Evolutionary conservation across 1,140 invertebrate species (phyloP), one percentile per base, ranked within the genome.

Genomic region (Sycobia sp.): DNA sequence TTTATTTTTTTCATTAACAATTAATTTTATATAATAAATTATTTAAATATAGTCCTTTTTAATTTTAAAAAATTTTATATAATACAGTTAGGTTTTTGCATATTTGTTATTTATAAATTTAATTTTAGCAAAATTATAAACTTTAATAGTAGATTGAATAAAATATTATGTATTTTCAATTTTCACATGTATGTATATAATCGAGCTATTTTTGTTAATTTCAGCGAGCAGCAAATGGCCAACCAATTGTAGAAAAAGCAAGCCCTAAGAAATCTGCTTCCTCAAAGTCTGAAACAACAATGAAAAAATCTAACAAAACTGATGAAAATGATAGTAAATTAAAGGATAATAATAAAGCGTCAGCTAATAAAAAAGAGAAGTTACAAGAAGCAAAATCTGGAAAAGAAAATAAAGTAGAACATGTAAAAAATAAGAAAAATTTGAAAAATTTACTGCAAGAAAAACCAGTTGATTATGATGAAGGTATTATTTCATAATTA

Each of bases 391-490:
- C 67, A 32, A 81, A 81, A 56, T 68, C 74, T 62, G 72, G 70
- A 22, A 85, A 84, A 36, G 81, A 84, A 50, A 84, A 84, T 67
- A 78, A 79, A 62, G 68, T 77, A 23, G 83, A 84, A 47, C 82
- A 84, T 47, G 72, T 71, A 2, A 85, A 84, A 65, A 84, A 83
- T 38, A 84, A 84, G 69, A 86, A 85, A 54, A 85, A 84, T 62
- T 65, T 80, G 18, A 84, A 84, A 65, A 85, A 86, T 67, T 71
- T 83, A 20, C 69, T 82, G 38, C 77, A 82, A 66, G 87, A 88
- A 68, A 91, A 90, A 73, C 88, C 89, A 10, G 83, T 86, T 39
- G 89, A 90, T 69, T 90, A 85, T 79, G 89, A 91, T 76, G 89
- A 90, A 66, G 89, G 88, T 76, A 74, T 25, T 47, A 16, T 34